Base-by-base conservation (phyloP, 2,888 invertebrate species). In the Merodon equestris region DNA sequence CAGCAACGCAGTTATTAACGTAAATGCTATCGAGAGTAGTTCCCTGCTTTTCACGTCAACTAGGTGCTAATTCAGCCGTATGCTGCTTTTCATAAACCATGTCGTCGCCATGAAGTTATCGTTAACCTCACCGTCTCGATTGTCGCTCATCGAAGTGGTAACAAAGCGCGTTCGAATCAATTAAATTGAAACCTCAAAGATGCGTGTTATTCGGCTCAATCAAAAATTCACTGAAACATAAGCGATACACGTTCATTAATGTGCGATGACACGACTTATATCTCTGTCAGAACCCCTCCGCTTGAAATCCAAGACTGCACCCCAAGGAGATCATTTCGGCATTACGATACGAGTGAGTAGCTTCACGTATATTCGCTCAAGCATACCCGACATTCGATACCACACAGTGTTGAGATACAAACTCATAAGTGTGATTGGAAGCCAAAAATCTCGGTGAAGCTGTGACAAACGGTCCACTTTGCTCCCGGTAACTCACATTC, bases 141-240 rank as follows among this genome's bases (percentile, higher is more conserved):
- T 4, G 13, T 38, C 19, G 57, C 18, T 9, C 14, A 3, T 13
- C 17, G 34, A 10, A 14, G 45, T 27, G 27, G 15, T 18, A 17
- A 18, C 27, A 67, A 60, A 60, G 67, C 54, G 58, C 67, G 73
- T 61, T 67, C 56, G 60, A 67, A 74, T 67, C 60, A 74, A 68
- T 74, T 72, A 68, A 61, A 53, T 38, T 14, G 57, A 74, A 74
- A 51, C 56, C 68, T 50, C 56, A 57, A 61, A 63, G 42, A 34
- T 50, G 58, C 53, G 57, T 50, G 15, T 40, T 14, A 12, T 15
- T 27, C 27, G 47, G 44, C 60, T 73, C 67, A 73, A 68, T 63
- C 56, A 63, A 74, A 27, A 74, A 74, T 17, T 47, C 34, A 57
- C 57, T 63, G 57, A 68, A 57, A 56, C 42, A 45, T 61, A 63